Evolutionary conservation across 2,113 vertebrate species (phyloP).

Genomic region (Thermophis baileyi): DNA sequence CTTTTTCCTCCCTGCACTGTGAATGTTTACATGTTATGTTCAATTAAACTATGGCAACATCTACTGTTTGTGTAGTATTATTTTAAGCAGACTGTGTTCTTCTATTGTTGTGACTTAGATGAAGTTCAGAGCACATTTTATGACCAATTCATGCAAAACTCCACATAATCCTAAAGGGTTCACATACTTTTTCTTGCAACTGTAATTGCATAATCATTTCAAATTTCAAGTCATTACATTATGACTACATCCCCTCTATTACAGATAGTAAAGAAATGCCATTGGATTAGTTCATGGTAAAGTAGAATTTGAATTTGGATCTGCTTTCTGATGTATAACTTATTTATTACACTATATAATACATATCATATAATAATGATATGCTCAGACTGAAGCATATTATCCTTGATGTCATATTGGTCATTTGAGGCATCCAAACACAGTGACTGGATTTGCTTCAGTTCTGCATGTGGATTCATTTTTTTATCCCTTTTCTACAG

Average conservation of each 20-base stretch:
- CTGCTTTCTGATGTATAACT: not conserved
- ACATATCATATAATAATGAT: not conserved
- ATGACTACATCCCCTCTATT: not conserved
- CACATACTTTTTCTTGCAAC: too few relatives aligned
- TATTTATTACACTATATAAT: not conserved
- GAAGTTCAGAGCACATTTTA: too few relatives aligned
- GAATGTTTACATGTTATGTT: too few relatives aligned
- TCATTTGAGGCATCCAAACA: not conserved
- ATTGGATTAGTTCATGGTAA: not conserved
- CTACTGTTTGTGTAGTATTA: too few relatives aligned
- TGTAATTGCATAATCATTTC: not conserved
- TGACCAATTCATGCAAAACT: too few relatives aligned
- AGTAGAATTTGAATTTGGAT: not conserved
- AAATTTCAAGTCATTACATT: not conserved
- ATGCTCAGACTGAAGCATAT: not conserved
- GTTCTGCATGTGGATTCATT: constrained; percentile 4
- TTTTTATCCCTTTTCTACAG: constrained; percentile 63
- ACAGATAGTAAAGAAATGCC: not conserved
- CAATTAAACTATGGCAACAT: too few relatives aligned
- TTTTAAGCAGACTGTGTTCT: too few relatives aligned
- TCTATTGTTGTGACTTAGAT: too few relatives aligned
- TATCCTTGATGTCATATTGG: not conserved
- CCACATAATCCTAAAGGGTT: too few relatives aligned
- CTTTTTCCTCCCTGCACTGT: too few relatives aligned
- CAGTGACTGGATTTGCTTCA: not conserved